Evolutionary conservation across 2,888 invertebrate species (phyloP), one percentile per base, ranked within the genome.

Genomic region (Eilema sororculum): DNA sequence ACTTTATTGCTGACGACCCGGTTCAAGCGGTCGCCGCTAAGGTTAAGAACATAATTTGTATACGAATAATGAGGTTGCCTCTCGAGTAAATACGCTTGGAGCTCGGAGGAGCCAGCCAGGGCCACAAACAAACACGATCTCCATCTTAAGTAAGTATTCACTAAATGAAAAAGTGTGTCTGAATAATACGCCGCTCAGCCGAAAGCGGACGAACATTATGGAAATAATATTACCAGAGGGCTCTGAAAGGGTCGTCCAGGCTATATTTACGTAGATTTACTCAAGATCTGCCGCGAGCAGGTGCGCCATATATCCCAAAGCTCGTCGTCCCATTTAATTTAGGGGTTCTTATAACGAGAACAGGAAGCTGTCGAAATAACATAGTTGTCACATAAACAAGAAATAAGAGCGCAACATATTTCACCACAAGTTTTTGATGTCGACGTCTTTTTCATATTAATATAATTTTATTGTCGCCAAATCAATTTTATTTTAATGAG

Each of bases 401-500:
- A 69, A 58, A 59, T 60, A 52, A 52, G 52, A 64, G 60, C 57
- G 61, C 25, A 60, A 65, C 57, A 72, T 74, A 46, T 62, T 58
- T 72, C 62, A 72, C 67, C 62, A 24, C 24, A 60, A 65, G 22
- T 68, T 73, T 78, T 82, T 76, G 69, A 80, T 68, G 78, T 69
- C 16, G 67, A 72, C 61, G 13, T 64, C 22, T 66, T 78, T 74
- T 63, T 68, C 28, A 58, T 69, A 72, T 69, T 60, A 25, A 72
- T 69, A 67, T 67, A 57, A 68, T 71, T 76, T 74, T 69, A 75
- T 24, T 75, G 76, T 68, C 69, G 69, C 52, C 56, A 46, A 75
- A 74, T 79, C 63, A 79, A 76, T 75, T 76, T 74, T 16, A 68
- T 73, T 79, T 52, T 71, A 73, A 78, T 67, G 72, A 65, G 57